Base-by-base conservation (phyloP, 2,797 vertebrate genomes). In the Tragelaphus oryx region DNA sequence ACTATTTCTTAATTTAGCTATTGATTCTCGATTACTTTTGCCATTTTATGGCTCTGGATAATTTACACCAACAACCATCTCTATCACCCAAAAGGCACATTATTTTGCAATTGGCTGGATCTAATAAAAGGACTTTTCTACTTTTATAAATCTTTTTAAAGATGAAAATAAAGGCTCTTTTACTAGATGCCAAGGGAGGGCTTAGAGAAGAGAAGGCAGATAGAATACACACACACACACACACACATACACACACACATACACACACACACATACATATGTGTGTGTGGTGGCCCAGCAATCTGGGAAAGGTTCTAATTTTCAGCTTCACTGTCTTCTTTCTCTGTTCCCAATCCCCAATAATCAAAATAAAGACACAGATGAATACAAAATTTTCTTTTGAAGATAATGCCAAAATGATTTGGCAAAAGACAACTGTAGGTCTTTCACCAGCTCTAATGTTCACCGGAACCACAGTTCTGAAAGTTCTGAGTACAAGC, bases 401-500 rank as follows among this genome's bases (percentile, higher is more conserved):
- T 55, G 75, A 95, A 95, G 48, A 93, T 95, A 78, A 91, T 87
- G 87, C 74, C 95, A 96, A 91, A 93, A 26, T 3, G 1, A 65
- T 57, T 86, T 80, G 88, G 82, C 1, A 24, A 96, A 83, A 80
- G 62, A 89, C 26, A 81, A 54, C 22, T 55, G 12, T 2, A 1
- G 2, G 4, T 96, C 41, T 30, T 54, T 0, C 16, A 90, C 65
- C 87, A 33, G 54, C 8, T 24, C 37, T 95, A 83, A 96, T n/a
- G 52, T 93, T 92, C 33, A 48, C 1, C 50, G 59, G 84, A 84
- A 96, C 18, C 3, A 3, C 4, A 71, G 24, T 17, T 82, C 86
- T 93, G 92, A 93, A 90, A 94, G 24, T 83, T 91, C 89, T 94
- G 55, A 97, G 87, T 59, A 92, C 16, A 95, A 82, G 1, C 65